Conservation (phyloP, 1,140 invertebrate genomes). For the Orussus abietinus region DNA sequence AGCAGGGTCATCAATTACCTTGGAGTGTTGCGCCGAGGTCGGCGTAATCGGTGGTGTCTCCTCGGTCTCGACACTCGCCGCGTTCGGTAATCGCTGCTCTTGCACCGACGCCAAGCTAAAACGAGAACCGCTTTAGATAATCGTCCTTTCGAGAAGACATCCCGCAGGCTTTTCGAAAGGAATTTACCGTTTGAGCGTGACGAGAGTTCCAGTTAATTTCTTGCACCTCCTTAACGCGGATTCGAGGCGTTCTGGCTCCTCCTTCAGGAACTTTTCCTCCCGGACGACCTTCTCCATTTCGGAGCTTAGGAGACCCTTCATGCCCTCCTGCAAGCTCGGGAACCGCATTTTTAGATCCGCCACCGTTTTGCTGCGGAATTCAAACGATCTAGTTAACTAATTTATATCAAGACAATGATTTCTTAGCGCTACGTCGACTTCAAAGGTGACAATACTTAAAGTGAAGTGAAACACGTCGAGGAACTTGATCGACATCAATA, state of each 20-base stretch:
- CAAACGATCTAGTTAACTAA: too few species aligned
- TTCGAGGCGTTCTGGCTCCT: slow-evolving; percentile 90
- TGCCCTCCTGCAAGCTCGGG: slow-evolving; percentile 81
- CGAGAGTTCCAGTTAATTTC: slow-evolving; percentile 92
- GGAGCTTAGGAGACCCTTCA: slow-evolving; percentile 80
- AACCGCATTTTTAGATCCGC: slow-evolving; percentile 91
- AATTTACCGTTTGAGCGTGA: slow-evolving; percentile 91
- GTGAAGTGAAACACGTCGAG: too few species aligned
- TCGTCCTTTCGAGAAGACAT: too few species aligned
- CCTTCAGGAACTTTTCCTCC: slow-evolving; percentile 95
- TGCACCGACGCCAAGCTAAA: slow-evolving; percentile 88
- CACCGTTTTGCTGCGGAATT: slow-evolving; percentile 91
- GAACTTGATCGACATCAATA: too few species aligned
- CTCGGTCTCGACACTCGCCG: slow-evolving; percentile 55
- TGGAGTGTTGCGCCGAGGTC: slow-evolving; percentile 63
- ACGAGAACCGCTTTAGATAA: neutral
- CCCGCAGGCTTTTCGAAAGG: too few species aligned
- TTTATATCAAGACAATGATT: too few species aligned
- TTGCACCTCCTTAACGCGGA: slow-evolving; percentile 88
- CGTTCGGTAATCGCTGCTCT: slow-evolving; percentile 80
- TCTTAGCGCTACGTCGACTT: too few species aligned
- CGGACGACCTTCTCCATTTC: slow-evolving; percentile 93
- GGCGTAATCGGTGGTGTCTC: slow-evolving; percentile 63
- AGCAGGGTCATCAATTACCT: slow-evolving; percentile 52
- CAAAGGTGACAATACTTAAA: too few species aligned